Percentiles rank a stretch among this genome's conserved stretches.
These are phyloP conservation scores for Lucinisca nassula DNA, from an alignment of 2,888 invertebrate species.

Conservation along the genomic window DNA sequence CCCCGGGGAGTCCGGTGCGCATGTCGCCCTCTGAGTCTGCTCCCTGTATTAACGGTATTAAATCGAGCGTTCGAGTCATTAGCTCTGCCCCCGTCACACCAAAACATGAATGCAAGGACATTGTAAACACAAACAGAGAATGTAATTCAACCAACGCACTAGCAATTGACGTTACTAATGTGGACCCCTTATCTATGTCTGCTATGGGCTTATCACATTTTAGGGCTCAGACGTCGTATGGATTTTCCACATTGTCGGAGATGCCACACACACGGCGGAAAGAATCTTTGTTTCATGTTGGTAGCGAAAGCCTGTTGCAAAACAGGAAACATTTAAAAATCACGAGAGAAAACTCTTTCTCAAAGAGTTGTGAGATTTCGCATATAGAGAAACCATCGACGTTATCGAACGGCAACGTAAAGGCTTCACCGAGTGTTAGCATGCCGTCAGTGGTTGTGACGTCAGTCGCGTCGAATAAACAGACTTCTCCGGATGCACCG, in stretches of 20 bases:
- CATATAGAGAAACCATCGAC: conserved; percentile 38
- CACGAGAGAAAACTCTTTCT: conserved; percentile 38
- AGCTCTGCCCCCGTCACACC: conserved; percentile 81
- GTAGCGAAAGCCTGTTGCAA: conserved; percentile 47
- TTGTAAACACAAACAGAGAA: conserved; percentile 37
- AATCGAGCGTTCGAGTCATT: conserved; percentile 6
- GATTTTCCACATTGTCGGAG: conserved; percentile 81
- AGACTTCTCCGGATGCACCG: background rate
- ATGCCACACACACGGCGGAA: conserved; percentile 81
- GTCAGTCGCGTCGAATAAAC: conserved; percentile 16
- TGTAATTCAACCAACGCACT: conserved; percentile 23
- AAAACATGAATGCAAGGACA: conserved; percentile 72
- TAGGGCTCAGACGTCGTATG: conserved; percentile 76
- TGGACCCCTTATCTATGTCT: conserved; percentile 79
- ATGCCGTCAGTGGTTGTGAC: conserved; percentile 72
- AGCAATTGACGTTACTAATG: conserved; percentile 72
- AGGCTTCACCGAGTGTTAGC: conserved; percentile 31
- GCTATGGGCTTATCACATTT: conserved; percentile 81
- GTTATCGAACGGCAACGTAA: conserved; percentile 7
- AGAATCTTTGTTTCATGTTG: conserved; percentile 80
- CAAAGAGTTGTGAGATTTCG: conserved; percentile 36
- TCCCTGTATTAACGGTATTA: conserved; percentile 49
- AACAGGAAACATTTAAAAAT: conserved; percentile 33
- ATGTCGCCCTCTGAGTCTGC: conserved; percentile 61
- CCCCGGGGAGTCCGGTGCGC: conserved; percentile 40